Conservation (phyloP, 2,888 invertebrate genomes). For the Scaeva pyrastri region DNA sequence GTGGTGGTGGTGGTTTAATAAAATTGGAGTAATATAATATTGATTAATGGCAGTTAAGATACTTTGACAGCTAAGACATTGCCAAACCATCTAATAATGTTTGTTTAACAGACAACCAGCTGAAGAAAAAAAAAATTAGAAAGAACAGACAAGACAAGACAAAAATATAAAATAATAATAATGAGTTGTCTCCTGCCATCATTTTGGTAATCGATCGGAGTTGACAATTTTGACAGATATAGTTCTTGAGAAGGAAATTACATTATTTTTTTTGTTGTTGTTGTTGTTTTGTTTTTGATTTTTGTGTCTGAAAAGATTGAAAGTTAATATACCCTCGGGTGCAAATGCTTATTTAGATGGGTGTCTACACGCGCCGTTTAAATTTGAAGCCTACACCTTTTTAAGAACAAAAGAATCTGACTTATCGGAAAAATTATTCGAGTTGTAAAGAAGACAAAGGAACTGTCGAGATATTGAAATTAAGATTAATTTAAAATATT, state of each 20-base stretch:
- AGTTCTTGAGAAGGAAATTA: constrained; percentile 44
- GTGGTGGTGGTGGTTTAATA: constrained; percentile 5
- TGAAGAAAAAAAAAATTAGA: constrained; percentile 33
- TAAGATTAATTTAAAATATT: too few relatives aligned
- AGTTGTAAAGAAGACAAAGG: too few relatives aligned
- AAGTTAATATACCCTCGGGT: background rate
- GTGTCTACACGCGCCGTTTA: background rate
- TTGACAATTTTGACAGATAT: constrained; percentile 67
- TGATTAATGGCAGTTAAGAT: constrained; percentile 65
- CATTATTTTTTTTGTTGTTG: constrained; percentile 23
- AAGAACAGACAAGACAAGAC: background rate
- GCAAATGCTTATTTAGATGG: background rate
- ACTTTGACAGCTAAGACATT: constrained; percentile 45
- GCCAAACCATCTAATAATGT: constrained; percentile 34
- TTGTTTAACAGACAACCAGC: constrained; percentile 20
- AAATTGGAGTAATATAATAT: constrained; percentile 68
- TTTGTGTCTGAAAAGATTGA: background rate
- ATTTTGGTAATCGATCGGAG: constrained; percentile 67
- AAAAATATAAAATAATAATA: constrained; percentile 43
- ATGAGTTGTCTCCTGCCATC: constrained; percentile 54
- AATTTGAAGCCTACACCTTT: background rate
- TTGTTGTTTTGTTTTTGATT: too few relatives aligned
- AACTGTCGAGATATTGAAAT: too few relatives aligned
- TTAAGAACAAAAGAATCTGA: background rate
- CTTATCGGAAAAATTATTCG: too few relatives aligned